Conservation (phyloP, 2,113 vertebrate genomes). For the Meleagris gallopavo region DNA sequence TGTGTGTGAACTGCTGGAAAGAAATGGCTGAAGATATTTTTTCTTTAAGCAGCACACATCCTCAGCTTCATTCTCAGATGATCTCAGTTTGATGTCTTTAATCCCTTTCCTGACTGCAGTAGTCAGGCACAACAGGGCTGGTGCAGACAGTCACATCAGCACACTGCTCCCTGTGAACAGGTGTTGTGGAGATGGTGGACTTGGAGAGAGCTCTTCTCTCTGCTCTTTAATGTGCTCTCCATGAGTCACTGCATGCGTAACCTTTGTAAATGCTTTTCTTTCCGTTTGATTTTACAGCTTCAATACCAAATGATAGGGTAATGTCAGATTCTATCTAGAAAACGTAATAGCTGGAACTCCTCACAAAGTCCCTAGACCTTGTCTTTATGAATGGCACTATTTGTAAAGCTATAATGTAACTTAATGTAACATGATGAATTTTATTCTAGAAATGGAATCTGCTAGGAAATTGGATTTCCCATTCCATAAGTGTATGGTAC, state of each 20-base stretch:
- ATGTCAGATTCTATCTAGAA: background rate
- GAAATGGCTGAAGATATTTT: background rate
- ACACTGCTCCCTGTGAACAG: accelerated
- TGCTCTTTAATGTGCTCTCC: accelerated
- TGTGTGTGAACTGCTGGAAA: background rate
- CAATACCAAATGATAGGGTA: background rate
- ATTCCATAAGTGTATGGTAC: background rate
- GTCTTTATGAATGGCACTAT: background rate
- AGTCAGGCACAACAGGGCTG: background rate
- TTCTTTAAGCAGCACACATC: background rate
- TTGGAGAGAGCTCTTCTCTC: background rate
- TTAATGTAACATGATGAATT: background rate
- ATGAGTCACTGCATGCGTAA: background rate
- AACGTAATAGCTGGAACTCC: background rate
- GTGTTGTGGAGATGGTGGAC: accelerated
- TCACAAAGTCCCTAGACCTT: background rate
- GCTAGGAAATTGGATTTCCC: constrained; percentile 30
- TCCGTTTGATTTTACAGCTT: background rate
- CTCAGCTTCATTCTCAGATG: background rate
- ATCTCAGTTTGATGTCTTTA: background rate
- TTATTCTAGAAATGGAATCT: background rate
- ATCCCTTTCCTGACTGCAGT: background rate
- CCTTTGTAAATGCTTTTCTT: background rate
- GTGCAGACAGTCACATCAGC: background rate
- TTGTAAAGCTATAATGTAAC: constrained; percentile 20